These are phyloP conservation scores for Scaptomyza cyrtandrae DNA, from an alignment of 2,888 invertebrate species.

Conservation along the genomic window DNA sequence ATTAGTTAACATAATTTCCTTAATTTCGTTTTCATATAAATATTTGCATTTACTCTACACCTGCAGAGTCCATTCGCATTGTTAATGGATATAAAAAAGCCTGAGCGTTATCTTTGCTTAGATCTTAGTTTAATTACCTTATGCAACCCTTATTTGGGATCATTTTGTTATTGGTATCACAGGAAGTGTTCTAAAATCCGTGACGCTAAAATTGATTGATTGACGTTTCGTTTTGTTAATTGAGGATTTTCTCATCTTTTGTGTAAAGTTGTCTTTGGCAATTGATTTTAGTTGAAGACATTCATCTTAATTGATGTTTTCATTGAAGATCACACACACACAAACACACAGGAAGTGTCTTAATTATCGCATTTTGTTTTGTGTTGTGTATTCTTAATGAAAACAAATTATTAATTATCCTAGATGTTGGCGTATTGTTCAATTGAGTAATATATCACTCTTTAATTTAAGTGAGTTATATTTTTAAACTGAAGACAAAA, in stretches of 20 bases:
- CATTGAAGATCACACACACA: background rate
- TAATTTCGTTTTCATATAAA: constrained; percentile 47
- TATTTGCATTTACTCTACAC: constrained; percentile 65
- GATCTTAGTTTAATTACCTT: background rate
- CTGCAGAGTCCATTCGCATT: constrained; percentile 59
- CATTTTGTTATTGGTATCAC: constrained; percentile 36
- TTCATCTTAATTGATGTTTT: constrained; percentile 68
- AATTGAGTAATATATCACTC: constrained; percentile 21
- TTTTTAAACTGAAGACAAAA: too few relatives aligned
- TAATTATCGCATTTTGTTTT: constrained; percentile 28
- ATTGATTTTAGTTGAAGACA: constrained; percentile 48
- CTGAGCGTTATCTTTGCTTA: background rate
- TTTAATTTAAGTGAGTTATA: background rate
- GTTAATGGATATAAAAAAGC: background rate
- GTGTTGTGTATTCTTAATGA: constrained; percentile 26
- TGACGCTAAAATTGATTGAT: constrained; percentile 46
- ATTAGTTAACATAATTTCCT: constrained; percentile 70
- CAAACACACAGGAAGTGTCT: constrained; percentile 36
- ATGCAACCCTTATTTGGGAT: constrained; percentile 33
- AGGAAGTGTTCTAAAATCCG: constrained; percentile 37
- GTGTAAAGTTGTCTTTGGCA: constrained; percentile 37
- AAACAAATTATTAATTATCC: constrained; percentile 50
- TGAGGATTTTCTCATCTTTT: constrained; percentile 3
- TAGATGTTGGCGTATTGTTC: background rate
- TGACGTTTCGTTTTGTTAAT: constrained; percentile 31